Conservation (phyloP, 2,797 vertebrate genomes). For the Octomys mimax region DNA sequence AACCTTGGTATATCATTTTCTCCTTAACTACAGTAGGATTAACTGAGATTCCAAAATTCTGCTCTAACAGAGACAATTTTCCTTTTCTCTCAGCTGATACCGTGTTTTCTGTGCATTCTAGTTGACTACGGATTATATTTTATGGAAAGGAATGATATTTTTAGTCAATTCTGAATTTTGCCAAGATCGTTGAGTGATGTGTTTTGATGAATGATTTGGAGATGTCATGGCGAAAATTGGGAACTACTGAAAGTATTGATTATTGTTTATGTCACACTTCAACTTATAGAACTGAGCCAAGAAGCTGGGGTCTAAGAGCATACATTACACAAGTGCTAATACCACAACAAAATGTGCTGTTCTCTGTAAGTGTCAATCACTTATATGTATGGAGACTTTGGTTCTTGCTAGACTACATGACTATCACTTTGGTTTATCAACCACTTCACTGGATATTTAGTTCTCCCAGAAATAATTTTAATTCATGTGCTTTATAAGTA, state of each 20-base stretch:
- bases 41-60: slow-evolving; percentile 35
- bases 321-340: slow-evolving; percentile 47
- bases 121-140: slow-evolving; percentile 44
- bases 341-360: slow-evolving; percentile 13
- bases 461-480: slow-evolving; percentile 55
- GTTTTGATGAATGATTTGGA: slow-evolving; percentile 61
- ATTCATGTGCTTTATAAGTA: slow-evolving; percentile 22
- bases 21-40: neutral
- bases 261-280: slow-evolving; percentile 61
- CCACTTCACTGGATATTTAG: slow-evolving; percentile 49
- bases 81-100: slow-evolving; percentile 7
- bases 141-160: slow-evolving; percentile 39
- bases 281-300: slow-evolving; percentile 8
- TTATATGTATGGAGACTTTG: neutral
- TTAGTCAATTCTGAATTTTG: slow-evolving; percentile 41
- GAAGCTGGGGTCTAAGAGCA: slow-evolving; percentile 10
- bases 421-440: slow-evolving; percentile 35
- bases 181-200: slow-evolving; percentile 30
- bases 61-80: slow-evolving; percentile 63
- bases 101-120: slow-evolving; percentile 55
- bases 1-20: neutral
- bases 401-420: slow-evolving; percentile 2
- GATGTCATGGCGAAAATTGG: slow-evolving; percentile 22
- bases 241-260: slow-evolving; percentile 62
- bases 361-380: neutral